These are phyloP conservation scores for Phrynocephalus forsythii DNA, from an alignment of 2,797 vertebrate species.

Conservation along the genomic window DNA sequence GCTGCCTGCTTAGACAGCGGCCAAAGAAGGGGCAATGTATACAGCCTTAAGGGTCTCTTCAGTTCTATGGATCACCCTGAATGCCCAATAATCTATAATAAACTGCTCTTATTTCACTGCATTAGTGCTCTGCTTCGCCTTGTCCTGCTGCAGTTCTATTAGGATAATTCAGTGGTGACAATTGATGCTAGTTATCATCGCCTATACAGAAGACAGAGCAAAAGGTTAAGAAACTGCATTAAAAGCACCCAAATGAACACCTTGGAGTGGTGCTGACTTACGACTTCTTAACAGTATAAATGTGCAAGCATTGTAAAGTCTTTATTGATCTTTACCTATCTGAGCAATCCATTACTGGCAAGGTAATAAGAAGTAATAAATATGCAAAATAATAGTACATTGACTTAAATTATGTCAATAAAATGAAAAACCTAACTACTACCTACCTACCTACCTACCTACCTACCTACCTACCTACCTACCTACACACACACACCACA, in stretches of 20 bases:
- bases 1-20: neutral
- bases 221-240: constrained; percentile 23
- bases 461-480: too few species aligned
- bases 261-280: constrained; percentile 54
- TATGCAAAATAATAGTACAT: constrained; percentile 50
- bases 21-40: constrained; percentile 3
- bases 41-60: neutral
- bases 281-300: constrained; percentile 68
- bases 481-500: too few species aligned
- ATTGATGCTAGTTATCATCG: constrained; percentile 37
- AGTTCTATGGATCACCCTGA: neutral
- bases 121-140: neutral
- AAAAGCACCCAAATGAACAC: constrained; percentile 5
- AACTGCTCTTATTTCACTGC: constrained; percentile 24
- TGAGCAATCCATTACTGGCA: constrained; percentile 53
- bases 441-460: too few species aligned
- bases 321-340: constrained; percentile 59
- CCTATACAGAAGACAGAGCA: neutral
- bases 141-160: neutral
- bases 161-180: neutral
- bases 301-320: constrained; percentile 55
- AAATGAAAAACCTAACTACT: neutral
- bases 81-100: constrained; percentile 20
- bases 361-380: constrained; percentile 47
- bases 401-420: constrained; percentile 37